These are phyloP conservation scores for Flabesymbios commensalis DNA, from an alignment of 2,888 invertebrate genomes.

Conservation along the genomic window DNA sequence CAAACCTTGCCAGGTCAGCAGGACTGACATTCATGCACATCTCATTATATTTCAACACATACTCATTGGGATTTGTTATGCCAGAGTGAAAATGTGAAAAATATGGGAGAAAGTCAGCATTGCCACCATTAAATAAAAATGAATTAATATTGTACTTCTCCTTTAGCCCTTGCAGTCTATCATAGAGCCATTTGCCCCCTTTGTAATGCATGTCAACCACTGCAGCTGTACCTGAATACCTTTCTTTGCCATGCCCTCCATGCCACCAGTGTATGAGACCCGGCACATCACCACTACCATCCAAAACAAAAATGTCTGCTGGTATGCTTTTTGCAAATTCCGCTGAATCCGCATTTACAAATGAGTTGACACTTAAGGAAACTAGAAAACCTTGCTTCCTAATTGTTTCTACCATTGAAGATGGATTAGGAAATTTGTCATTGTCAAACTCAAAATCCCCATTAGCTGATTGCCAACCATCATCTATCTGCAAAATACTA, in stretches of 20 bases:
- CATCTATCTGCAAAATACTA: constrained; percentile 71
- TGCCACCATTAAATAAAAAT: constrained; percentile 14
- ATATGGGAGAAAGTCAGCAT: constrained; percentile 5
- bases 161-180: constrained; percentile 1
- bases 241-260: not conserved
- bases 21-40: not conserved
- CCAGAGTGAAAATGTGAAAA: not conserved
- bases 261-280: constrained; percentile 6
- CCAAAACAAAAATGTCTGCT: constrained; percentile 7
- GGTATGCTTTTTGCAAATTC: constrained; percentile 73
- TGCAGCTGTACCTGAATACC: constrained; percentile 1
- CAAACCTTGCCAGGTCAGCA: too few species aligned
- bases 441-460: constrained; percentile 79
- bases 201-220: constrained; percentile 6
- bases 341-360: constrained; percentile 79
- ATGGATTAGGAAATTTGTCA: constrained; percentile 73
- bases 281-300: constrained; percentile 9
- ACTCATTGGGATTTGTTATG: constrained; percentile 11
- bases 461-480: constrained; percentile 84
- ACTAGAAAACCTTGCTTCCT: constrained; percentile 70
- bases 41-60: not conserved
- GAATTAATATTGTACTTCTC: constrained; percentile 10
- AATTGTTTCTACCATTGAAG: constrained; percentile 68
- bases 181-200: not conserved
- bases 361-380: constrained; percentile 72